Evolutionary conservation across 2,888 invertebrate genomes (phyloP), one percentile per base, ranked within the genome.

Genomic region (Cerastoderma edule): DNA sequence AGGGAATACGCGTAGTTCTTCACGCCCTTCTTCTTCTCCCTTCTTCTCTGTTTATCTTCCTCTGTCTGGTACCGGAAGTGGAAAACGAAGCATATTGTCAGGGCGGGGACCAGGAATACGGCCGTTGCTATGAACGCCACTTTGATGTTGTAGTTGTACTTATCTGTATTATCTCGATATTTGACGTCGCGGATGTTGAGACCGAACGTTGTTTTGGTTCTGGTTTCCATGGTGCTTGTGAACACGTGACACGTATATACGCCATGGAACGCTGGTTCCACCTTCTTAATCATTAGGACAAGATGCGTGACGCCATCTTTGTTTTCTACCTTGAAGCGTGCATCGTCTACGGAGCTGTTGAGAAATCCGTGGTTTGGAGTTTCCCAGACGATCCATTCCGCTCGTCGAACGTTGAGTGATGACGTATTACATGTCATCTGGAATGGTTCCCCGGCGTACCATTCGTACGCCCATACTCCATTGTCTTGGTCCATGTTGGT

Each of bases 191-290:
- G 72, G 0, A 85, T 50, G 48, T 86, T 86, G 0, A 85, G 44
- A 2, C 81, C 86, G 28, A 78, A 67, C 10, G 80, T 60, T 16
- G 72, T 53, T 4, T 65, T 68, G 3, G 22, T 54, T 19, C 65
- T 39, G 0, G 13, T 10, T 1, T 16, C 46, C 39, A 48, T 39
- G 3, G 35, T n/a, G 13, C 10, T 56, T 0, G 22, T 32, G 56
- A 71, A 75, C 32, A 83, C 83, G n/a, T 75, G 65, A 70, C 87
- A 87, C 2, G 77, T 50, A 67, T 85, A 87, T 30, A 85, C 80
- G 0, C 85, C 87, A 24, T 80, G 71, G 39, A 81, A 70, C 19
- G 56, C 72, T 2, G 73, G 35, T 27, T 76, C 70, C 1, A 83
- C 69, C 39, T 79, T 73, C 73, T 78, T 79, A 10, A 87, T 72